Conservation (phyloP, 2,797 vertebrate genomes). For the Champsocephalus gunnari region DNA sequence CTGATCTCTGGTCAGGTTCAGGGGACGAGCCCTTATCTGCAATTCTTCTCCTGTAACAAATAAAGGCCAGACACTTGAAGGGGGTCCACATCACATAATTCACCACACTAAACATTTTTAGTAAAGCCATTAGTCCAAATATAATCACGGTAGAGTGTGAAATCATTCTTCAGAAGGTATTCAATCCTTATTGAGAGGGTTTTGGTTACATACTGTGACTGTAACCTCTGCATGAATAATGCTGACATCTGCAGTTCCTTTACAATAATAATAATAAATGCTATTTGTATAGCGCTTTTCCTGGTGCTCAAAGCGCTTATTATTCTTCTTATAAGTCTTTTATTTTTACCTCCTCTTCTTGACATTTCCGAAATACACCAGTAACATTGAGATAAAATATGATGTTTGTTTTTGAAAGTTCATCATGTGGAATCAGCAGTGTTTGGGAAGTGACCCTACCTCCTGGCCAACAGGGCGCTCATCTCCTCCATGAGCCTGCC, state of each 20-base stretch:
- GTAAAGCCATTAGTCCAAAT: neutral
- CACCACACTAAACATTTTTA: neutral
- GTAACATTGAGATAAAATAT: neutral
- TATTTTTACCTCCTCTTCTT: too few species aligned
- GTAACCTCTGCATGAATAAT: neutral
- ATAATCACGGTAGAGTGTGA: neutral
- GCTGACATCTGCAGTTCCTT: neutral
- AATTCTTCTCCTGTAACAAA: conserved; percentile 91
- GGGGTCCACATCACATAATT: neutral
- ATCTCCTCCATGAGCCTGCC: conserved; percentile 99
- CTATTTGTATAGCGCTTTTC: too few species aligned
- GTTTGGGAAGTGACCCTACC: conserved; percentile 77
- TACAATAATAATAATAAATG: too few species aligned
- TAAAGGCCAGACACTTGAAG: neutral
- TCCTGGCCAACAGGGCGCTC: conserved; percentile 97
- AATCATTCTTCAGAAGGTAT: neutral
- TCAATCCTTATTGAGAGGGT: too few species aligned
- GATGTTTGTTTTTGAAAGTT: neutral
- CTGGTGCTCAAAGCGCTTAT: too few species aligned
- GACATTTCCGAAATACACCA: too few species aligned
- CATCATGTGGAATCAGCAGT: conserved; percentile 2
- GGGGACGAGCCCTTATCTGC: conserved; percentile 95
- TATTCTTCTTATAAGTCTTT: too few species aligned
- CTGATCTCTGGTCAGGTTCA: conserved; percentile 93
- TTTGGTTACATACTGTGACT: neutral